These are phyloP conservation scores for Phalacrocorax brasilianus DNA, from an alignment of 2,113 vertebrate genomes.

Conservation along the genomic window DNA sequence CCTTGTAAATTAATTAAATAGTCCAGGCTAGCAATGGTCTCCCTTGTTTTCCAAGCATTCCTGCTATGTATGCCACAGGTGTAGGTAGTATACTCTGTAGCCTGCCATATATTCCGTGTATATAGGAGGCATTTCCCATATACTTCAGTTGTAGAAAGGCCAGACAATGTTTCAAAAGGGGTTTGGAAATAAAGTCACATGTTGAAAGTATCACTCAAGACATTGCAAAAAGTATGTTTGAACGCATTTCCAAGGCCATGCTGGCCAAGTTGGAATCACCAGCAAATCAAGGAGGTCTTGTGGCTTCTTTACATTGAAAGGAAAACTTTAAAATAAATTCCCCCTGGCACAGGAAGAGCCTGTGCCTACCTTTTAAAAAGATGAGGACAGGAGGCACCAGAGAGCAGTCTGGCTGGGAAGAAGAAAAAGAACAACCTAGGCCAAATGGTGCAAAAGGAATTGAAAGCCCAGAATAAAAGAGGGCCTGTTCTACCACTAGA, in stretches of 20 bases:
- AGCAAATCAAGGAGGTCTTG: not conserved
- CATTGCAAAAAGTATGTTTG: not conserved
- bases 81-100: not conserved
- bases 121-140: not conserved
- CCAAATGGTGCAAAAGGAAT: not conserved
- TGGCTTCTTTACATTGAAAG: not conserved
- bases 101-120: not conserved
- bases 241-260: not conserved
- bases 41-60: not conserved
- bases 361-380: not conserved
- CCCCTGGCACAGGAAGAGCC: not conserved
- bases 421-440: not conserved
- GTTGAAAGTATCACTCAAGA: not conserved
- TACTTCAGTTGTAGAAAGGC: not conserved
- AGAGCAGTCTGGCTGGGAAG: not conserved
- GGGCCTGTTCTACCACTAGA: not conserved
- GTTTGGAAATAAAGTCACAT: not conserved
- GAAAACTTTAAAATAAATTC: not conserved
- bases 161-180: not conserved
- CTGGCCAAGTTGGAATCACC: not conserved
- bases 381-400: not conserved
- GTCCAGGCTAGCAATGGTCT: not conserved
- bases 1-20: not conserved
- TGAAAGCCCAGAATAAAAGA: not conserved
- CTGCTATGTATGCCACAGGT: rapidly evolving